These are phyloP conservation scores for Syngnathus floridae DNA, from an alignment of 2,113 vertebrate species.

Conservation along the genomic window DNA sequence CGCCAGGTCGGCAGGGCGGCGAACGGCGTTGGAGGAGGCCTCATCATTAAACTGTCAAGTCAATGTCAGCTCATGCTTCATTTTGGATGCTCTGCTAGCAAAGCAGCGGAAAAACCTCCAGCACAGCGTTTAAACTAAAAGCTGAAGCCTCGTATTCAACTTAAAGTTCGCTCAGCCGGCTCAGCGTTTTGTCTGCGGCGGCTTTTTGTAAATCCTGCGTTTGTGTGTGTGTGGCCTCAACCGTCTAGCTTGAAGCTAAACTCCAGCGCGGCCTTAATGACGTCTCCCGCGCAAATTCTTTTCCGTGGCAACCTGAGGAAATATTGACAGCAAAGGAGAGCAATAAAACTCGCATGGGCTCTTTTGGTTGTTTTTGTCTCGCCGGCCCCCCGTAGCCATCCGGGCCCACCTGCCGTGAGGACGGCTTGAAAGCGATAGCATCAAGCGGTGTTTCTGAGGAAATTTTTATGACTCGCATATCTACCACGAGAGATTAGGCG, in stretches of 20 bases:
- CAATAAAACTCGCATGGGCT: slow-evolving; percentile 28
- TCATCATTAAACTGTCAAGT: slow-evolving; percentile 23
- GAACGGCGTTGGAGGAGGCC: not conserved
- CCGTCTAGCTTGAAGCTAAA: slow-evolving; percentile 1
- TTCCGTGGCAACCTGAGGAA: slow-evolving; percentile 45
- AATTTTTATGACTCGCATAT: not conserved
- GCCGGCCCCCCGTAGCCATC: slow-evolving; percentile 16
- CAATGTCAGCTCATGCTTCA: slow-evolving; percentile 8
- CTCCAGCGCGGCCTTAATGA: slow-evolving; percentile 3
- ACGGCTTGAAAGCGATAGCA: slow-evolving; percentile 8
- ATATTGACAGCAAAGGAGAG: slow-evolving; percentile 35
- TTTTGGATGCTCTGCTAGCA: not conserved
- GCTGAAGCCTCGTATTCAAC: not conserved
- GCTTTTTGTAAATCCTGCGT: not conserved
- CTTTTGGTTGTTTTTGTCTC: not conserved
- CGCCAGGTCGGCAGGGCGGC: slow-evolving; percentile 42
- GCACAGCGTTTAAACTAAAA: not conserved
- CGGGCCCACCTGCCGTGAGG: slow-evolving; percentile 26
- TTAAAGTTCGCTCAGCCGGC: not conserved
- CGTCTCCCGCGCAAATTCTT: slow-evolving; percentile 24
- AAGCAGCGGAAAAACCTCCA: not conserved
- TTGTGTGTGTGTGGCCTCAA: not conserved
- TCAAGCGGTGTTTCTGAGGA: slow-evolving; percentile 30
- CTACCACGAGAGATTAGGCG: not conserved
- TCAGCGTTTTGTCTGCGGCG: not conserved